Percentiles rank a stretch among this genome's conserved stretches.
Evolutionary conservation across 2,888 invertebrate species (phyloP).

Genomic region (Philereme transversata): DNA sequence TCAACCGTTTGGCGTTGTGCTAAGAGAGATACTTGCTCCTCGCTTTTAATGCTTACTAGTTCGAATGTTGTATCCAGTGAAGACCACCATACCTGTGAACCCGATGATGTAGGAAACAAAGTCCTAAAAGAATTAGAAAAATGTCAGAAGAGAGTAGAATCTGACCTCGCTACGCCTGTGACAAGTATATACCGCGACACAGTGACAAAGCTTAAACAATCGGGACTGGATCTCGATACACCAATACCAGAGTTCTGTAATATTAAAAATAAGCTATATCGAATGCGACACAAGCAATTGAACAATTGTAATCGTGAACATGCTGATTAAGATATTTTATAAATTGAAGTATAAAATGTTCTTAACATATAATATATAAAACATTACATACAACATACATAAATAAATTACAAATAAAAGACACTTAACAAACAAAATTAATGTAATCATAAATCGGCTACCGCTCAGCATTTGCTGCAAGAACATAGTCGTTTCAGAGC

Average conservation of each 20-base stretch:
- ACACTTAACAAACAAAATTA: too few relatives aligned
- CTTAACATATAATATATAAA: too few relatives aligned
- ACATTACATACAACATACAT: too few relatives aligned
- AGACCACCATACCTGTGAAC: conserved; percentile 3
- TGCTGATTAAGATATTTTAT: too few relatives aligned
- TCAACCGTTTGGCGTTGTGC: conserved; percentile 14
- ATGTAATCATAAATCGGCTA: too few relatives aligned
- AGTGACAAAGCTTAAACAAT: conserved; percentile 4
- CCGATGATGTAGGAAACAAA: not conserved
- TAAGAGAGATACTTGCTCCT: conserved; percentile 1
- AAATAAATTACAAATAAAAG: too few relatives aligned
- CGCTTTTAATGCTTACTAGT: not conserved
- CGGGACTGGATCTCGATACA: not conserved
- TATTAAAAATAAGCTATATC: conserved; percentile 10
- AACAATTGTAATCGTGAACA: not conserved
- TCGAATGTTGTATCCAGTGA: not conserved
- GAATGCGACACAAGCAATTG: not conserved
- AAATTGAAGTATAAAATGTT: too few relatives aligned
- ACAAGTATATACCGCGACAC: conserved; percentile 5
- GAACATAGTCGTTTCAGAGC: too few relatives aligned
- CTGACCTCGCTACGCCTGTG: conserved; percentile 1
- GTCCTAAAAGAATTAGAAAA: conserved; percentile 2
- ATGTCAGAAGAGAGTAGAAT: not conserved
- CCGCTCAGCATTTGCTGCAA: too few relatives aligned
- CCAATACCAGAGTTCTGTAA: conserved; percentile 11